Evolutionary conservation across 1,140 invertebrate genomes (phyloP), one percentile per base, ranked within the genome.

Genomic region (Pseudomyrmex cubaensis): DNA sequence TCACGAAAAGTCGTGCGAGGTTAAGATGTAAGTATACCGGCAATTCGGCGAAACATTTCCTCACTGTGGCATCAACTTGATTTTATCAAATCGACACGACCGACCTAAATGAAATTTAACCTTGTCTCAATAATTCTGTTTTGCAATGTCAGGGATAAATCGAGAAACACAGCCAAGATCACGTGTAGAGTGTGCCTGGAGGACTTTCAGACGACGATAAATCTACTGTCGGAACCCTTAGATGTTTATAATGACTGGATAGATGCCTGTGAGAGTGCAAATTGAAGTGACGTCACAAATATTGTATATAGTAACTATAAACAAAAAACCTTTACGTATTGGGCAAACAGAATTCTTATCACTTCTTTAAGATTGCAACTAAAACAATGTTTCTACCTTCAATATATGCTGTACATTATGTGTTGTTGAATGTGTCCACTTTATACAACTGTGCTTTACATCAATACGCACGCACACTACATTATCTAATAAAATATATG

Each of bases 191-290:
- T 99, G 2, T 99, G 99, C 92, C 93, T 98, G 85, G 99, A 99
- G 95, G 98, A 99, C 93, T 99, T 98, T 95, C 98, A 99, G 94
- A 99, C 98, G 4, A 97, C 96, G 35, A 99, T 99, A 86, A 99
- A 99, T 95, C 97, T 98, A 93, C 95, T 99, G 75, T 99, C 98
- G 12, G 99, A 99, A 94, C 97, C 99, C 62, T 96, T 99, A 82
- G 99, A 99, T 96, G 99, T 99, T 22, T 99, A 99, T 93, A 99
- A 99, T 95, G 99, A 99, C 93, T 99, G 99, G 99, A 99, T 99
- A 74, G 99, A 99, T 96, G 99, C 98, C 1, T 99, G 99, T 95
- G 99, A 99, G 95, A 95, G 93, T 88, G 98, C 97, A 54, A 99
- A 99, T 94, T 97, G 94, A 96, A 61, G 5, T 7, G 35, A 83